Base-by-base conservation (phyloP, 2,113 vertebrate genomes). In the Theristicus caerulescens region DNA sequence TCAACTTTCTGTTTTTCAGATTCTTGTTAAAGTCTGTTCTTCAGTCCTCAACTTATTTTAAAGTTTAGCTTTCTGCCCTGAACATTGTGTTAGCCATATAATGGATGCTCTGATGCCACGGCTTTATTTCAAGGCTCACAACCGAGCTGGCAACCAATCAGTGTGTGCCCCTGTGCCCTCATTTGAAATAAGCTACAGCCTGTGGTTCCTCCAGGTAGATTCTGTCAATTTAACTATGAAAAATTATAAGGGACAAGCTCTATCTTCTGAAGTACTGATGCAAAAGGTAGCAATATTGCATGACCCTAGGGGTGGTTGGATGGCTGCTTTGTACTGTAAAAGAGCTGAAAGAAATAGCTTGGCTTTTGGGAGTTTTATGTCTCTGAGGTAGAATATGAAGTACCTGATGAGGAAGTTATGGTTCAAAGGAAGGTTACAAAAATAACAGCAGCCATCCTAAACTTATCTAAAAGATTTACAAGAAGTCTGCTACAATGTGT, bases 361-460 rank as follows among this genome's bases (percentile, higher is more conserved):
- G 86, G 88, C 95, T 97, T 97, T 95, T 6, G 96, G 94, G 92
- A 93, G 80, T 95, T 97, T 94, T 93, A 76, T 85, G 93, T 97
- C 96, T 97, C 96, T 90, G 95, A 97, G 90, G 96, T 94, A 93
- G 97, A 97, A 97, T 98, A 96, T 96, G 98, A 98, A 98, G 97
- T 96, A 97, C 96, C 97, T 98, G 98, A 97, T 89, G 88, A 98
- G 97, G 98, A 98, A 98, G 97, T 97, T 98, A 97, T 97, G 97
- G 98, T 98, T 98, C 98, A 98, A 94, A 97, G 93, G 97, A 97
- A 98, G 98, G 98, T 98, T 98, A 98, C 96, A 95, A 98, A 98
- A 98, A 98, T 97, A 98, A 98, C 96, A 96, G 96, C 96, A 97
- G 95, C 98, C 93, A 96, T 97, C 95, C 94, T 85, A 96, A 97